Conservation (phyloP, 2,888 invertebrate species). For the Amiota mariae region DNA sequence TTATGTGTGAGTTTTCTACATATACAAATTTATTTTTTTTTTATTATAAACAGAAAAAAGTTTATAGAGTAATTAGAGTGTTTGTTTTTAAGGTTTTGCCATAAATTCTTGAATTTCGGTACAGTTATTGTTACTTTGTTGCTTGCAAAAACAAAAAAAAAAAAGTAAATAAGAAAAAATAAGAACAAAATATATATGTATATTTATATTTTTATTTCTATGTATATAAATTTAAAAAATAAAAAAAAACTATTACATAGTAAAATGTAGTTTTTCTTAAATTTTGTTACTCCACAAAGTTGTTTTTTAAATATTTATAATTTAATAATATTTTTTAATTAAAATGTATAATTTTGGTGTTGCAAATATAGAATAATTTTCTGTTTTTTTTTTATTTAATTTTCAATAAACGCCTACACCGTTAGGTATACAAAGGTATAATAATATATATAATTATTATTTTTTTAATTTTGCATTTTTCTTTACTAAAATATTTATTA, state of each 20-base stretch:
- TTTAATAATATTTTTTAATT: neutral
- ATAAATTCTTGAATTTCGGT: conserved; percentile 25
- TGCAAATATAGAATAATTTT: neutral
- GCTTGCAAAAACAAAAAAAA: conserved; percentile 2
- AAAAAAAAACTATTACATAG: too few relatives aligned
- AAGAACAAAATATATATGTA: too few relatives aligned
- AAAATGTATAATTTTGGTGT: neutral
- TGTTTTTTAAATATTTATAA: neutral
- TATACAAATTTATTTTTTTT: neutral
- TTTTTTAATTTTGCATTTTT: too few relatives aligned
- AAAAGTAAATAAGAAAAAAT: neutral
- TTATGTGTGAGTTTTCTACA: conserved; percentile 23
- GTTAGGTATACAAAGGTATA: neutral
- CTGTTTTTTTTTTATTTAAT: neutral
- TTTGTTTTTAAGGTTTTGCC: neutral
- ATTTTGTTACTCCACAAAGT: neutral
- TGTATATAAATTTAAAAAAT: too few relatives aligned
- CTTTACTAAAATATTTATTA: conserved; percentile 1
- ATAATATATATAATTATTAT: too few relatives aligned
- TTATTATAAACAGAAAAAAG: conserved; percentile 20
- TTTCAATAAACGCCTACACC: conserved; percentile 15
- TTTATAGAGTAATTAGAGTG: neutral
- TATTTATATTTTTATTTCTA: too few relatives aligned
- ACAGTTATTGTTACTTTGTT: conserved; percentile 17
- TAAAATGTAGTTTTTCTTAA: neutral